Conservation (phyloP, 2,888 invertebrate genomes). For the Acanthopleura granulata region DNA sequence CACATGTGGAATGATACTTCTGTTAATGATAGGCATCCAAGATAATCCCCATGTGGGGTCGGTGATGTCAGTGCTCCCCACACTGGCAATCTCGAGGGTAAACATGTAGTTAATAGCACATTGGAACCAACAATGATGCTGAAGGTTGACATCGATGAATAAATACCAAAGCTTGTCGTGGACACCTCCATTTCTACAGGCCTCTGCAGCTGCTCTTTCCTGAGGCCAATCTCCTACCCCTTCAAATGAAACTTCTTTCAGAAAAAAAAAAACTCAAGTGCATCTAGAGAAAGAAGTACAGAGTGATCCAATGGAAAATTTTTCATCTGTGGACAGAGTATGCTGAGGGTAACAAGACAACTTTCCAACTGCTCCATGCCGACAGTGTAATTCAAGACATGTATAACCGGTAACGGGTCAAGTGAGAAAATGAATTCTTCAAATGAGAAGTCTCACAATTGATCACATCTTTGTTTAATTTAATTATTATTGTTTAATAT, state of each 20-base stretch:
- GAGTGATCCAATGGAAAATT: not conserved
- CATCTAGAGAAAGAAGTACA: not conserved
- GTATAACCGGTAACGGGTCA: no score
- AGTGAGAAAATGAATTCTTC: no score
- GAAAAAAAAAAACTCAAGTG: not conserved
- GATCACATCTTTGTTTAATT: no score
- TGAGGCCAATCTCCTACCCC: not conserved
- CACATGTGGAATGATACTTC: no score
- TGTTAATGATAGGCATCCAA: no score
- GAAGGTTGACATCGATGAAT: not conserved
- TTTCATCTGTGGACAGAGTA: not conserved
- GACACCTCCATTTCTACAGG: not conserved
- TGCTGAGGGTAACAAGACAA: not conserved
- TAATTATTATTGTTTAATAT: no score
- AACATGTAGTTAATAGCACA: no score
- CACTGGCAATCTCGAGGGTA: no score
- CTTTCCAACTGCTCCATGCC: not conserved
- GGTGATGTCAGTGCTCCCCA: not conserved
- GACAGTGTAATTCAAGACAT: not conserved
- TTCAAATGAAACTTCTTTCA: not conserved
- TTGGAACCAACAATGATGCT: not conserved
- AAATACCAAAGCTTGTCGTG: not conserved
- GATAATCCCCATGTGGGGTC: slow-evolving; percentile 7
- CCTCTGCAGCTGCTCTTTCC: not conserved
- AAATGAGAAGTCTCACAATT: no score